Conservation (phyloP, 1,140 invertebrate species). For the Drosophila quadrilineata region DNA sequence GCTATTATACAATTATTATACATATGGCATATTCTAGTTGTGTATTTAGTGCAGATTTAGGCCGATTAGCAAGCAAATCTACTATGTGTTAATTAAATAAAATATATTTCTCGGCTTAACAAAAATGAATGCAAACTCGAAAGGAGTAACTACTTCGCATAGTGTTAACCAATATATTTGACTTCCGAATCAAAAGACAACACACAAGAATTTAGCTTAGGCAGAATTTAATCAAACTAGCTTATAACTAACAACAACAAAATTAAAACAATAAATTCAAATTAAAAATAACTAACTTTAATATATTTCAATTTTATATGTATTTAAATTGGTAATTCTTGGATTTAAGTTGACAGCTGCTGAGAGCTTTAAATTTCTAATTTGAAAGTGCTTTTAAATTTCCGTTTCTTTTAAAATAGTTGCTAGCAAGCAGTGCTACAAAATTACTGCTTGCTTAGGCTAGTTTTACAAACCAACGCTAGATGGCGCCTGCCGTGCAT, state of each 20-base stretch:
- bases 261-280: constrained; percentile 51
- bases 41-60: constrained; percentile 27
- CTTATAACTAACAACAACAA: constrained; percentile 41
- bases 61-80: constrained; percentile 20
- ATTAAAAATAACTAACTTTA: constrained; percentile 18
- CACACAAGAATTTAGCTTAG: constrained; percentile 54
- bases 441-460: too few relatives aligned
- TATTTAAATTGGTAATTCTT: too few relatives aligned
- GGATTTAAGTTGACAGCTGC: too few relatives aligned
- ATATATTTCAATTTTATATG: too few relatives aligned
- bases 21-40: constrained; percentile 19
- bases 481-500: too few relatives aligned
- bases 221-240: constrained; percentile 62
- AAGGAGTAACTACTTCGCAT: constrained; percentile 17
- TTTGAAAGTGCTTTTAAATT: too few relatives aligned
- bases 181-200: constrained; percentile 74
- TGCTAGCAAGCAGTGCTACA: too few relatives aligned
- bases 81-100: constrained; percentile 40
- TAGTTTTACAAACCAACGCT: too few relatives aligned
- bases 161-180: constrained; percentile 41
- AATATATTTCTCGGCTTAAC: constrained; percentile 37
- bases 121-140: constrained; percentile 22
- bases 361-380: too few relatives aligned
- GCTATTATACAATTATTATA: not conserved
- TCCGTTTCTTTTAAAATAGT: too few relatives aligned